Evolutionary conservation across 2,113 vertebrate species (phyloP), one percentile per base, ranked within the genome.

Genomic region (Tyto alba): DNA sequence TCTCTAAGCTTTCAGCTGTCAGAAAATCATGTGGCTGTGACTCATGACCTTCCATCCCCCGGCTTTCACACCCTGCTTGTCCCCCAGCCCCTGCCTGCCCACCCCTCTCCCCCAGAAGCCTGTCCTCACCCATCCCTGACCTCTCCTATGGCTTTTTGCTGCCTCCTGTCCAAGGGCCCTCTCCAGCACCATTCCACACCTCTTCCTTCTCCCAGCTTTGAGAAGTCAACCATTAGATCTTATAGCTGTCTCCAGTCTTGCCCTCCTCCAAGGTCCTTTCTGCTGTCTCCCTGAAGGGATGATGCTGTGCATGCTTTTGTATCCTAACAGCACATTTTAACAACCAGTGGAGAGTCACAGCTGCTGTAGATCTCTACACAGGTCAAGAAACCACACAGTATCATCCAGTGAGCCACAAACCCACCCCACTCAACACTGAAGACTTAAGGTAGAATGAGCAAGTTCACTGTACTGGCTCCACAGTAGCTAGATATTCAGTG

Each of bases 361-460:
- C n/a, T 83, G 40, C 40, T 73, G 71, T 26, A n/a, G 50, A 36
- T 26, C 76, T 53, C 71, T 50, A 20, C 43, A 25, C 23, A 41
- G 57, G 18, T 17, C 3, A 2, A 50, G 36, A 36, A 30, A n/a
- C 26, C 0, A 0, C 36, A 8, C 0, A 1, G 45, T 23, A 17
- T 20, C 25, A 32, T 19, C 25, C 6, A 21, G 40, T 14, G 63
- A 23, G 16, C n/a, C 30, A 45, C 25, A 64, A 59, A 45, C 41
- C 18, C n/a, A 55, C 7, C 40, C 29, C 19, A 16, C 40, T 30
- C 36, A 12, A 25, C 7, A 10, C 36, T 3, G 19, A n/a, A 41
- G 45, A 30, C 11, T 26, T 14, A 13, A 0, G 3, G n/a, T 6
- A 62, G 60, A 59, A 30, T 0, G 2, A 82, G 64, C 9, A 50